Percentiles rank a stretch among this genome's conserved stretches.
These are phyloP conservation scores for Melieria crassipennis DNA, from an alignment of 2,888 invertebrate species.

Conservation along the genomic window DNA sequence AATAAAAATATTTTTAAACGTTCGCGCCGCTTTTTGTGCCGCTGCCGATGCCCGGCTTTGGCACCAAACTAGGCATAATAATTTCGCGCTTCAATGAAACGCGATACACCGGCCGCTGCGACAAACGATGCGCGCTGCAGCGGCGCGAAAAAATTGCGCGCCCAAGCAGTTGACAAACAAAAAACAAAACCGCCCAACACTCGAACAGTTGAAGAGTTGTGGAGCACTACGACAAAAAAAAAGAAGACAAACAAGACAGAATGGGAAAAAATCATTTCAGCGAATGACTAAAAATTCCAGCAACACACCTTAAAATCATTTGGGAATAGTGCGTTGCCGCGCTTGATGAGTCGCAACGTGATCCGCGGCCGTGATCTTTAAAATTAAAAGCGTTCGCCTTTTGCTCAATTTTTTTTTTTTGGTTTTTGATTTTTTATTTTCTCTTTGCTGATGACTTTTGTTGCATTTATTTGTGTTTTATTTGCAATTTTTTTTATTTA, in stretches of 20 bases:
- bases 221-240: constrained; percentile 7
- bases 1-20: constrained; percentile 44
- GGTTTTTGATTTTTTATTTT: constrained; percentile 27
- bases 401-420: constrained; percentile 26
- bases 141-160: neutral
- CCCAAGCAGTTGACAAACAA: too few species aligned
- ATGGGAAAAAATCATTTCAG: constrained; percentile 26
- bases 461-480: constrained; percentile 11
- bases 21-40: constrained; percentile 10
- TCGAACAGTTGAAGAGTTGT: neutral
- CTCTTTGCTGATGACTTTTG: neutral
- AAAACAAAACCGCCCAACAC: too few species aligned
- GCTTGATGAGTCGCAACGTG: constrained; percentile 7
- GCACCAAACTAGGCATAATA: constrained; percentile 39
- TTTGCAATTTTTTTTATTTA: constrained; percentile 1
- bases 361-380: constrained; percentile 26
- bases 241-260: constrained; percentile 4
- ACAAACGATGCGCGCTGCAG: neutral
- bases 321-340: constrained; percentile 41
- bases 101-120: constrained; percentile 42
- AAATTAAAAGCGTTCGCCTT: constrained; percentile 24
- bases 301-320: constrained; percentile 49
- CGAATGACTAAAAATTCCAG: constrained; percentile 42
- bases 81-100: constrained; percentile 52
- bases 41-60: neutral